These are phyloP conservation scores for Stenodera caucasica DNA, from an alignment of 2,888 invertebrate genomes.

Conservation along the genomic window DNA sequence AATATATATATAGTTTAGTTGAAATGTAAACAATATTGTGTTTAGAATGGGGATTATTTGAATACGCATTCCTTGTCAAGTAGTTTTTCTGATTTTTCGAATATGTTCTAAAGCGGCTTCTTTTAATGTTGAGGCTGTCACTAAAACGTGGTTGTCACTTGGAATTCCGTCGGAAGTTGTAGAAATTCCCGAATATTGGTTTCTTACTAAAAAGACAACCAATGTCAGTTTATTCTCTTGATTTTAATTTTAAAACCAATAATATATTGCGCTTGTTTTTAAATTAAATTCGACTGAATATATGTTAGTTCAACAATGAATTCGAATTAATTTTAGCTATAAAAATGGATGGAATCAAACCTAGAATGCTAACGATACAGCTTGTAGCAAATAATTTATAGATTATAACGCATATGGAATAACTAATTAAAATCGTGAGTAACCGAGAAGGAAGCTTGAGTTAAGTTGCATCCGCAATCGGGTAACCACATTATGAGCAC, in stretches of 20 bases:
- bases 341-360: constrained; percentile 14
- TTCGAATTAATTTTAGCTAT: constrained; percentile 3
- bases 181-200: constrained; percentile 28
- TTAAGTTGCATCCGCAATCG: constrained; percentile 47
- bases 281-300: background rate
- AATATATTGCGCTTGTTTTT: background rate
- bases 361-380: constrained; percentile 16
- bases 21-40: background rate
- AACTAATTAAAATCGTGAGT: constrained; percentile 54
- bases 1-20: background rate
- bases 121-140: constrained; percentile 25
- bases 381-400: constrained; percentile 48
- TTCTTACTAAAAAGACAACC: constrained; percentile 17
- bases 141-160: constrained; percentile 26
- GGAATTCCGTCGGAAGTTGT: constrained; percentile 27
- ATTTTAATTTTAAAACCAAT: background rate
- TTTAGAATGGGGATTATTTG: constrained; percentile 19
- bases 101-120: constrained; percentile 25
- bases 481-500: constrained; percentile 55
- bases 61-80: constrained; percentile 24
- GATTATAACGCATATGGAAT: constrained; percentile 54
- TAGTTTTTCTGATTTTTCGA: constrained; percentile 23
- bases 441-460: constrained; percentile 48
- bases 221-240: background rate
- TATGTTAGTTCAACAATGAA: background rate